Base-by-base conservation (phyloP, 2,888 invertebrate genomes). In the Xanthia togata region DNA sequence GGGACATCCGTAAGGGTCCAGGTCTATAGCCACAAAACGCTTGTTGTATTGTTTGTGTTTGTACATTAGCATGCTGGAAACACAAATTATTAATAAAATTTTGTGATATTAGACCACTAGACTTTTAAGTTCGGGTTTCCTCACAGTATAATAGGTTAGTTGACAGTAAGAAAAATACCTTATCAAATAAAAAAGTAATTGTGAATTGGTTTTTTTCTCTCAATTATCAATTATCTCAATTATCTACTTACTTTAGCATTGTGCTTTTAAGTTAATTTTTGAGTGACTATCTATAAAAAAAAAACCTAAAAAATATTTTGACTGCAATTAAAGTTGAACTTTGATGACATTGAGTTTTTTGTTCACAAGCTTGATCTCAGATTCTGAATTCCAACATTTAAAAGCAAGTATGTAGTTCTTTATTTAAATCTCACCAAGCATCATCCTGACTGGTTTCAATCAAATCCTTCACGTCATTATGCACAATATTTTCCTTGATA, bases 1-100 rank as follows among this genome's bases (percentile, higher is more conserved):
- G 0, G 99, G 99, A 89, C 99, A 99, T 3, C 99, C 99, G 87
- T 99, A 99, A 0, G 99, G 99, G 95, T 99, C 99, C 76, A 99
- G 95, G 94, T 99, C 99, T 71, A 99, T 98, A 0, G 98, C 98
- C 90, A 99, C 97, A 93, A 99, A 99, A 59, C 98, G 97, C 73
- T 98, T 97, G 3, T 95, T 91, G 38, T 97, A 95, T 35, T 96
- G 96, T 70, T 98, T 97, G 89, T 98, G 98, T 87, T 97, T 97
- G 90, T 99, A 98, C 99, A 99, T 99, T 3, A 99, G 91, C 94
- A 98, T 97, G 87, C 99, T 99, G 93, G 23, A 96, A 95, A 47
- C 23, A 70, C 76, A 11, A 67, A 59, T 35, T n/a, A 73, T 20
- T 31, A n/a, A 57, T 41, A 0, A 47, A 38, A 65, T 47, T 26